Evolutionary conservation across 23 tunicate genomes (phyloP).

Genomic region (Clavelina lepadiformis): DNA sequence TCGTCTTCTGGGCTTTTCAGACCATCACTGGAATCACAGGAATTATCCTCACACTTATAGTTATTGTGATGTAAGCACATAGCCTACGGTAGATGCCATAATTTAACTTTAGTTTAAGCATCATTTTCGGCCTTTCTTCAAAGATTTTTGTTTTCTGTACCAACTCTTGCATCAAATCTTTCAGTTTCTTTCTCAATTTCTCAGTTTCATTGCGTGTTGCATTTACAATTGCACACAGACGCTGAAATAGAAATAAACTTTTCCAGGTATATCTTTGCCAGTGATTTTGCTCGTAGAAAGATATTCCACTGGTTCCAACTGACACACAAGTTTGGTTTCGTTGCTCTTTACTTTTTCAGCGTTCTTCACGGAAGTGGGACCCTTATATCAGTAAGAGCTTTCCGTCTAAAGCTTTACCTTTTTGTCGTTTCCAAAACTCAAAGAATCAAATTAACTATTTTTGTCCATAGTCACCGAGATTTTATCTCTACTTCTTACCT

Average conservation of each 20-base stretch:
- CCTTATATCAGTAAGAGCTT: conserved; percentile 73
- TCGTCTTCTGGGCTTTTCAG: conserved; percentile 76
- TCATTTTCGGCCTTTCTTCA: neutral
- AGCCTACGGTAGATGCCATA: conserved; percentile 1
- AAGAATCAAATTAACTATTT: neutral
- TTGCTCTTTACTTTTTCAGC: conserved; percentile 53
- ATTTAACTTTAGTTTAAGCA: neutral
- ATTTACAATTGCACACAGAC: too few relatives aligned
- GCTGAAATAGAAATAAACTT: too few relatives aligned
- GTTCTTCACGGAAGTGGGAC: conserved; percentile 87
- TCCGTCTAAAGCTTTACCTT: too few relatives aligned
- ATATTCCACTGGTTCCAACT: conserved; percentile 72
- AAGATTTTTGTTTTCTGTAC: neutral
- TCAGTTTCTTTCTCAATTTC: too few relatives aligned
- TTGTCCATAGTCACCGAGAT: conserved; percentile 46
- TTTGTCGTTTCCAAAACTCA: neutral
- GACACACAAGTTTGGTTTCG: conserved; percentile 73
- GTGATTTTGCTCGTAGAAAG: conserved; percentile 41
- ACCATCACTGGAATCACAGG: conserved; percentile 88
- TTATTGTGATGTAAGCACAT: conserved; percentile 69
- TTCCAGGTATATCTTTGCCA: conserved; percentile 82
- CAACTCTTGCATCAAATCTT: too few relatives aligned
- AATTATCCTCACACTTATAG: conserved; percentile 46
- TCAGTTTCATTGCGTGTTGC: too few relatives aligned
- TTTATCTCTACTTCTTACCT: conserved; percentile 69